Percentiles rank a stretch among this genome's conserved stretches.
These are phyloP conservation scores for Onychomys torridus DNA, from an alignment of 2,797 vertebrate genomes.

Conservation along the genomic window DNA sequence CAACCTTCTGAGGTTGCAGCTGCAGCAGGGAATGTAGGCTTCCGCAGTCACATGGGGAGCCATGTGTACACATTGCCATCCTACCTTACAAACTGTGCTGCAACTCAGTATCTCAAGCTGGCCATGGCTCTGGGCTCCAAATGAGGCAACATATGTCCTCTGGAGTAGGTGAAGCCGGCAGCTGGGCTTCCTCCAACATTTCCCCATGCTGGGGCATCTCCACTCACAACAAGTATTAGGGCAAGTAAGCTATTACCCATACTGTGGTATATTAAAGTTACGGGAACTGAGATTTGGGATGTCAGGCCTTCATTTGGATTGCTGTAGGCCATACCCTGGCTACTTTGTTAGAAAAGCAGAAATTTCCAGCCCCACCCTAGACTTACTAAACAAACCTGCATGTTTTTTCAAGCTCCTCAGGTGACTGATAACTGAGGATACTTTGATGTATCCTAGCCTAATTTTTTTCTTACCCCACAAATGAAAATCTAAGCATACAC, in stretches of 20 bases:
- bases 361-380: not conserved
- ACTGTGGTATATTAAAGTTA: not conserved
- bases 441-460: too few relatives aligned
- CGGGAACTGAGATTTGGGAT: not conserved
- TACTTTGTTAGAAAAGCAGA: not conserved
- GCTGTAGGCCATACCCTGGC: not conserved
- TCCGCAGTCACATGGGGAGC: not conserved
- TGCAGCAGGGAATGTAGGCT: not conserved
- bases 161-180: not conserved
- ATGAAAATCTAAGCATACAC: slow-evolving; percentile 20
- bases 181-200: not conserved
- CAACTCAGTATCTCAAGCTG: not conserved
- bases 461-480: not conserved
- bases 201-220: not conserved
- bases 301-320: not conserved
- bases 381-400: not conserved
- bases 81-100: not conserved
- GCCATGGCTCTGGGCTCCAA: not conserved
- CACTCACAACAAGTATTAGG: not conserved
- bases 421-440: too few relatives aligned
- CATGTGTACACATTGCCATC: not conserved
- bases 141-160: not conserved
- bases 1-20: not conserved
- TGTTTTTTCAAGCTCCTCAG: not conserved
- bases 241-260: not conserved